Percentiles rank a stretch among this genome's conserved stretches.
Conservation (phyloP, 1,140 invertebrate genomes). For the Pissodes strobi region DNA sequence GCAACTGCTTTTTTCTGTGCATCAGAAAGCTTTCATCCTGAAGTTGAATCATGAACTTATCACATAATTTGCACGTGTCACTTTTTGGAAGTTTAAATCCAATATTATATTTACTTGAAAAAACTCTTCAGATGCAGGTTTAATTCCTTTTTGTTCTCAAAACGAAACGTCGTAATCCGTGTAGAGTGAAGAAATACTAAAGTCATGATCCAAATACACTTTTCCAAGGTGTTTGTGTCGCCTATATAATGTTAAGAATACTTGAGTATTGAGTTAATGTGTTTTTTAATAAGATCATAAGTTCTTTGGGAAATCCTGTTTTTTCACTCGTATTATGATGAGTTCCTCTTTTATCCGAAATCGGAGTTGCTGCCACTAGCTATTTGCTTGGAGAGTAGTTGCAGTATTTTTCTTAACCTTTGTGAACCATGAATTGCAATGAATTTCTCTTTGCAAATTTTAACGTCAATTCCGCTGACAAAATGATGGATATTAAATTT, state of each 20-base stretch:
- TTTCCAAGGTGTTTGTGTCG: neutral
- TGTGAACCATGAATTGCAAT: constrained; percentile 1
- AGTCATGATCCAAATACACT: constrained; percentile 1
- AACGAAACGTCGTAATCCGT: neutral
- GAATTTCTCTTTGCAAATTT: constrained; percentile 1
- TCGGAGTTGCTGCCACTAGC: too few relatives aligned
- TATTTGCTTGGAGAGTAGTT: neutral
- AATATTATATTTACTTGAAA: constrained; percentile 1
- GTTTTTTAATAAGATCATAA: neutral
- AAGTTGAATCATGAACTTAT: neutral
- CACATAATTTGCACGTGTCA: constrained; percentile 4
- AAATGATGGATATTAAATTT: neutral
- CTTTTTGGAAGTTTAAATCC: constrained; percentile 10
- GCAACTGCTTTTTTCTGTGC: neutral
- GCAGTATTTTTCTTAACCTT: neutral
- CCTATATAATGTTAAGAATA: neutral
- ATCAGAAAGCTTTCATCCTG: neutral
- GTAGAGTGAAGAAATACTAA: constrained; percentile 3
- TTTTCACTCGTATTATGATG: neutral
- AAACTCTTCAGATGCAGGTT: neutral
- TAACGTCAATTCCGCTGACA: neutral
- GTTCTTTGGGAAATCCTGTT: neutral
- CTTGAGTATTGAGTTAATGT: constrained; percentile 9
- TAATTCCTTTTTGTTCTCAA: neutral
- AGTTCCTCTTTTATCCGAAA: neutral